These are phyloP conservation scores for Pachliopta kotzebuea DNA, from an alignment of 2,888 invertebrate species.

Conservation along the genomic window DNA sequence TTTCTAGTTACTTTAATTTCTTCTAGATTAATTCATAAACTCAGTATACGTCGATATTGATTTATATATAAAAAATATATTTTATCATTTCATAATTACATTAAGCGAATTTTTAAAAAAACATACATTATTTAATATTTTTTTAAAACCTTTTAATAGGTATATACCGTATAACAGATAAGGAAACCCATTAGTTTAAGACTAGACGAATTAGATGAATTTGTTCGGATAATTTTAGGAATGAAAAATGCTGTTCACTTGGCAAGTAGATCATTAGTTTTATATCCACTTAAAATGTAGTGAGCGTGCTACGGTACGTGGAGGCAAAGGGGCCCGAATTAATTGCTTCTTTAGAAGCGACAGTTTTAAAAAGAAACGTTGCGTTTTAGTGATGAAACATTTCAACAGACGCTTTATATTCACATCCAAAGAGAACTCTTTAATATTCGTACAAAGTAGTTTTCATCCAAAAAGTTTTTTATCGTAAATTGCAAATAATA, in stretches of 20 bases:
- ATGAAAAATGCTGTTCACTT: constrained; percentile 17
- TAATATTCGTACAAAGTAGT: neutral
- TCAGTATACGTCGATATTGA: no score
- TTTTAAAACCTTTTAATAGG: no score
- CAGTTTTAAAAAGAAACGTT: constrained; percentile 8
- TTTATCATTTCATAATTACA: no score
- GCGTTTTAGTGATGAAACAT: constrained; percentile 3
- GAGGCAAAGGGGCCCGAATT: constrained; percentile 22
- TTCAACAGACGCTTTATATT: neutral
- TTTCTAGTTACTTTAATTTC: no score
- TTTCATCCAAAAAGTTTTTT: neutral
- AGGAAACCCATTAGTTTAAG: no score
- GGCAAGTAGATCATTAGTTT: constrained; percentile 23
- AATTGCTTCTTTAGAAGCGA: constrained; percentile 25
- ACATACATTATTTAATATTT: no score
- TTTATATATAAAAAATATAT: no score
- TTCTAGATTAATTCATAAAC: no score
- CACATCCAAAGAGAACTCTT: neutral
- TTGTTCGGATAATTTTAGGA: neutral
- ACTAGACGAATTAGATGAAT: neutral
- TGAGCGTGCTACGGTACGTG: constrained; percentile 17
- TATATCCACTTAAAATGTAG: constrained; percentile 20
- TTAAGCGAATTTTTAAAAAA: no score
- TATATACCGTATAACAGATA: no score
- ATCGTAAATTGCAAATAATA: neutral